Base-by-base conservation (phyloP, 2,888 invertebrate genomes). In the Hydropsyche betteni region DNA sequence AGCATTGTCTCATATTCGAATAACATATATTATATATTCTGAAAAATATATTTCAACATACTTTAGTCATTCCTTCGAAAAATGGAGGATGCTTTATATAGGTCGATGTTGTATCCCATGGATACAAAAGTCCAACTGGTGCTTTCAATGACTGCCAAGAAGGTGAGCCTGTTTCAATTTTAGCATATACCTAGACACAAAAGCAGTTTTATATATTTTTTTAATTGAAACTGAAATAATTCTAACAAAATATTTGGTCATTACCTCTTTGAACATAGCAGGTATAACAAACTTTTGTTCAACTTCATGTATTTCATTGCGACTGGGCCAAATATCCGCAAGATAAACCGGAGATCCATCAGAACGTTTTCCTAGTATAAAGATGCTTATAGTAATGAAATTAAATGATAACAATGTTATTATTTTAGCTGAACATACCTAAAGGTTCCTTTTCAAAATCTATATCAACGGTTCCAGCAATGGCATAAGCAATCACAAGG, bases 81-180 rank as follows among this genome's bases (percentile, higher is more conserved):
- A 98, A 99, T 1, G 99, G 99, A 0, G 99, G 99, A 79, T 88
- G 91, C 86, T 98, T 97, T 80, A 99, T 98, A 84, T 99, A 99
- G 0, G 99, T 99, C 0, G 98, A 98, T 75, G 88, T 87, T 0
- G 83, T 81, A 81, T 96, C 95, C 99, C 99, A 99, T 0, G 95
- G 94, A 85, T 98, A 99, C 24, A 98, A 87, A 82, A 92, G 90
- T 7, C 94, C 92, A 24, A 90, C 89, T 0, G 97, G 95, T 2
- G 96, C 94, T 0, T 90, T 84, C 74, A 99, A 85, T 0, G 87
- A 85, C 81, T 95, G 95, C 99, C 99, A 99, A 53, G 92, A 91
- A 0, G 89, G 84, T 6, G 94, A 97, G 0, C 99, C 98, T 36
- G 87, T 84, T 84, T 97, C 92, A 74, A 98, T 96, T 83, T 92